Percentiles rank a stretch among this genome's conserved stretches.
These are phyloP conservation scores for Hydriomena furcata DNA, from an alignment of 2,888 invertebrate species.

Conservation along the genomic window DNA sequence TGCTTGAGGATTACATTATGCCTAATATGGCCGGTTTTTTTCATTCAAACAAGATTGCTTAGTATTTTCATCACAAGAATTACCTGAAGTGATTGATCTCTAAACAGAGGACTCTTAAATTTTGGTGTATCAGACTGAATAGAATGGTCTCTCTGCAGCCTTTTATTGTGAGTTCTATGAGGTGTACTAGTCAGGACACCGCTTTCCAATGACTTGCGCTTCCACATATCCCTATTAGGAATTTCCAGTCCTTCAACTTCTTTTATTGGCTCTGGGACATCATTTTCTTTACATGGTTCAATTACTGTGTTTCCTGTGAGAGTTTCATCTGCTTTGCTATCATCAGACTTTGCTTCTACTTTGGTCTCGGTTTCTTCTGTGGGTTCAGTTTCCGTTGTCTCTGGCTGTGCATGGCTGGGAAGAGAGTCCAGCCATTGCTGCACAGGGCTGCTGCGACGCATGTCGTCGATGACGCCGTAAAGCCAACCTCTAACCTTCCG, in stretches of 20 bases:
- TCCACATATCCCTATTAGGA: slow-evolving; percentile 63
- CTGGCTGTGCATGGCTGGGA: slow-evolving; percentile 59
- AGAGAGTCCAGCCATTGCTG: slow-evolving; percentile 91
- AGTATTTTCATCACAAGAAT: background rate
- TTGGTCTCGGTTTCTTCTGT: slow-evolving; percentile 41
- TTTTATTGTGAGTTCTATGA: slow-evolving; percentile 53
- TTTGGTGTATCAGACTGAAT: slow-evolving; percentile 75
- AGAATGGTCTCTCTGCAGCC: slow-evolving; percentile 72
- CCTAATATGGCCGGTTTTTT: too few species aligned
- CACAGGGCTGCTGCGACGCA: slow-evolving; percentile 87
- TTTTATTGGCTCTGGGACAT: slow-evolving; percentile 38
- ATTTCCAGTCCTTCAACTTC: slow-evolving; percentile 52
- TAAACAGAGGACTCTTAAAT: slow-evolving; percentile 72
- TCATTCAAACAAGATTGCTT: too few species aligned
- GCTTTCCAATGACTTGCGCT: slow-evolving; percentile 70
- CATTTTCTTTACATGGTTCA: slow-evolving; percentile 47
- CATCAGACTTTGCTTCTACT: slow-evolving; percentile 57
- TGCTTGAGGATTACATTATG: too few species aligned
- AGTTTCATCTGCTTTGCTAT: slow-evolving; percentile 64
- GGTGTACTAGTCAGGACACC: slow-evolving; percentile 58
- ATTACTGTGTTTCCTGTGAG: slow-evolving; percentile 66
- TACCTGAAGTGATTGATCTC: slow-evolving; percentile 80
- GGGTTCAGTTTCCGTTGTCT: slow-evolving; percentile 40
- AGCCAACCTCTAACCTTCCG: slow-evolving; percentile 77
- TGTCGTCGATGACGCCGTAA: slow-evolving; percentile 79